Evolutionary conservation across 2,797 vertebrate genomes (phyloP), one percentile per base, ranked within the genome.

Genomic region (Lacerta bilineata): DNA sequence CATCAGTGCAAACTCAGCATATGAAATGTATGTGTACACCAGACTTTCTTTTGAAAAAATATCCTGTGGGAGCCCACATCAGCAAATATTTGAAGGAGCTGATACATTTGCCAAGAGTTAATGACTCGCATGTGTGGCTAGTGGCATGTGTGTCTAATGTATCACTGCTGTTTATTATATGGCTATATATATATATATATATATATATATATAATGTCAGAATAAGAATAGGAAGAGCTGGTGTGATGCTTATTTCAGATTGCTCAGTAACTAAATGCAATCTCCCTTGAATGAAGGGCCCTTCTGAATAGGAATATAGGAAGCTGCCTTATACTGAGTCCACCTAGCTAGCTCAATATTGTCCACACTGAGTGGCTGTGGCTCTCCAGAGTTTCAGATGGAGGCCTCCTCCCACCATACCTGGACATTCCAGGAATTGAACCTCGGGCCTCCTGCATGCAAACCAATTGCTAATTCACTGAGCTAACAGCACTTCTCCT

Each of bases 101-200:
- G 59, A 43, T 8, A 11, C n/a, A 13, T 50, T 46, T 89, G 88
- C 87, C 81, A 81, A 85, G 68, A 66, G 11, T 74, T 89, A 89
- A 89, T 89, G 55, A 74, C 29, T 89, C 84, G 74, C 87, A 89
- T 36, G n/a, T 89, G 83, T 27, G 23, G 55, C 68, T 80, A 64
- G 55, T 87, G 83, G 77, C 55, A 64, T 46, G 50, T 88, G 75
- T 61, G 46, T 76, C 83, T 83, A 83, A 84, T 88, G 29, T 43
- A 64, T 84, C 82, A 79, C 75, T 80, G 50, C 83, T 88, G 29
- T 64, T 79, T 80, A 72, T 71, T 84, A 39, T 74, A 76, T 17
- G 13, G 29, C 27, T 69, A 78, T 79, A 80, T 84, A 84, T 33
- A 33, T 33, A 33, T 33, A 33, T 33, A 33, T 33, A 33, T 33